A percentile compares a stretch with the other conserved stretches of the same genome.
phyloP scores from a whole-genome alignment of 1,140 invertebrate species.

The Solenopsis invicta region DNA sequence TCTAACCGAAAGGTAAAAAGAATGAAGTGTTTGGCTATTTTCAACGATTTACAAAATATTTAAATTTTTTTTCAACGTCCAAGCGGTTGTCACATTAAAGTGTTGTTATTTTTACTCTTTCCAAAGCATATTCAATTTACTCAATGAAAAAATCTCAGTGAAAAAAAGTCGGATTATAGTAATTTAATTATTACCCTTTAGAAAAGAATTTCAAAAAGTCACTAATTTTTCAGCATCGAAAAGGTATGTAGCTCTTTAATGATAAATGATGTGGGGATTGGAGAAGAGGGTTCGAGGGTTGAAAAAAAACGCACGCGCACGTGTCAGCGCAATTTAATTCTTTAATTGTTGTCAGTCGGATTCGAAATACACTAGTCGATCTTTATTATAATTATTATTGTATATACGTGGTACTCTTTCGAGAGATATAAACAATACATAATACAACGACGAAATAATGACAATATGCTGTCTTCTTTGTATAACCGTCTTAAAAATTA shows the following conservation, averaged over 20 bases:
- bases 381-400: constrained; percentile 79
- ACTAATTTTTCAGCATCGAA: too few relatives aligned
- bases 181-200: too few relatives aligned
- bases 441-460: constrained; percentile 77
- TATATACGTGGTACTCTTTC: constrained; percentile 78
- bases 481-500: constrained; percentile 67
- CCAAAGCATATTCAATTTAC: too few relatives aligned
- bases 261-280: background rate
- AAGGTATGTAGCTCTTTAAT: background rate
- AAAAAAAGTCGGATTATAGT: too few relatives aligned
- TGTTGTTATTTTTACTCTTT: too few relatives aligned
- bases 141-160: too few relatives aligned
- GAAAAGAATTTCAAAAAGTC: too few relatives aligned
- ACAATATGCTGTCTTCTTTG: constrained; percentile 67
- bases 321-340: constrained; percentile 80
- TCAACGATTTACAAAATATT: too few relatives aligned
- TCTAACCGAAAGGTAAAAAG: too few relatives aligned
- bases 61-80: too few relatives aligned
- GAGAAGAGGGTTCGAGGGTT: background rate
- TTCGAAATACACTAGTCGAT: constrained; percentile 82
- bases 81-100: too few relatives aligned
- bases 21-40: too few relatives aligned
- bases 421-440: constrained; percentile 79
- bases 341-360: constrained; percentile 83
- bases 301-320: background rate